Conservation (phyloP, 2,888 invertebrate genomes). For the Tetramorium bicarinatum region DNA sequence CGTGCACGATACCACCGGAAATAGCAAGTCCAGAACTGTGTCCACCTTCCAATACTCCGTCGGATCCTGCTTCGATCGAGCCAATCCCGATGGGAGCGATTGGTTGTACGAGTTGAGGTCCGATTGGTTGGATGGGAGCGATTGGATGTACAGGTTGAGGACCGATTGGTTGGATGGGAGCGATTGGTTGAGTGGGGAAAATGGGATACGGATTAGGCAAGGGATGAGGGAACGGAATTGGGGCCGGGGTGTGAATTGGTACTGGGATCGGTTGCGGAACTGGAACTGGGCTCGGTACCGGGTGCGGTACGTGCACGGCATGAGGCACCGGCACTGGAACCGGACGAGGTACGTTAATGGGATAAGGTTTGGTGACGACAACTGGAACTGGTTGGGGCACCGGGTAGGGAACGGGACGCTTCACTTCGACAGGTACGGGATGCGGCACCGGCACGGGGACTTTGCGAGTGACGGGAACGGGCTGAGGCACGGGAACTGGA, state of each 20-base stretch:
- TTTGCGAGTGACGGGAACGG: conserved; percentile 39
- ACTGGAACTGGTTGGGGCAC: conserved; percentile 63
- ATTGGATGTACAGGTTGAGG: background rate
- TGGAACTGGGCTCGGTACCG: conserved; percentile 61
- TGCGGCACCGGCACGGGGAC: conserved; percentile 61
- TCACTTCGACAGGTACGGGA: conserved; percentile 60
- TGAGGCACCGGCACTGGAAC: conserved; percentile 65
- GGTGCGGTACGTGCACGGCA: conserved; percentile 49
- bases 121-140: background rate
- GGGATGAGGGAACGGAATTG: conserved; percentile 12
- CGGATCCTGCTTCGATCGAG: no score
- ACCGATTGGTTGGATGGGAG: background rate
- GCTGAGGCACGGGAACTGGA: conserved; percentile 60
- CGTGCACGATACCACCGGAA: background rate
- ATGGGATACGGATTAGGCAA: background rate
- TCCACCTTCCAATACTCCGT: background rate
- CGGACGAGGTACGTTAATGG: conserved; percentile 66
- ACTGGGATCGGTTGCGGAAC: conserved; percentile 20
- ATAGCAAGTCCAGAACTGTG: background rate
- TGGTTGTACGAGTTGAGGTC: background rate
- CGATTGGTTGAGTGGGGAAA: background rate
- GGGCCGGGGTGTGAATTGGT: background rate
- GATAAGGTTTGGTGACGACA: conserved; percentile 58
- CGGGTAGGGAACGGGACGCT: conserved; percentile 60
- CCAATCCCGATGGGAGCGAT: conserved; percentile 4